These are phyloP conservation scores for Squalus acanthias DNA, from an alignment of 2,797 vertebrate species.

Conservation along the genomic window DNA sequence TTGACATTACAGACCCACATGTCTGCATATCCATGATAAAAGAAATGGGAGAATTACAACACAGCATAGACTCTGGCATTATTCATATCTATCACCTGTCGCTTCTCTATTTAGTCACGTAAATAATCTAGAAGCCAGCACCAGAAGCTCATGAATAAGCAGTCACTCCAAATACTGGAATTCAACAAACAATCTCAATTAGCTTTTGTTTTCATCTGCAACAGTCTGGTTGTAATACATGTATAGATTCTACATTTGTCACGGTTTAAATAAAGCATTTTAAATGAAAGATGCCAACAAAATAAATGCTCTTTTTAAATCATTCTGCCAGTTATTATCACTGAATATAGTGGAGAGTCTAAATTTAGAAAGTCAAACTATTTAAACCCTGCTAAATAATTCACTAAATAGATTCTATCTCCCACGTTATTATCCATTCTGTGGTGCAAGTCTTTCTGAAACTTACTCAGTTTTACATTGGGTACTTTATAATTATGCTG, in stretches of 20 bases:
- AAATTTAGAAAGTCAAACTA: not conserved
- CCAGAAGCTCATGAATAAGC: slow-evolving; percentile 37
- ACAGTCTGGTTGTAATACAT: not conserved
- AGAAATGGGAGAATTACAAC: slow-evolving; percentile 44
- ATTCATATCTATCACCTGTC: slow-evolving; percentile 46
- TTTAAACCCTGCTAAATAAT: not conserved
- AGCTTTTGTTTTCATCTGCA: slow-evolving; percentile 40
- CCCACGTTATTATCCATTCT: not conserved
- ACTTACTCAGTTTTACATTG: not conserved
- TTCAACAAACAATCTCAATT: slow-evolving; percentile 46
- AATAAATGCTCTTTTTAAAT: not conserved
- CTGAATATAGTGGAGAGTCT: not conserved
- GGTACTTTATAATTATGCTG: not conserved
- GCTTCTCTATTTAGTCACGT: slow-evolving; percentile 41
- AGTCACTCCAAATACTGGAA: slow-evolving; percentile 47
- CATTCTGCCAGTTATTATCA: not conserved
- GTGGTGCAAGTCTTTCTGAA: not conserved
- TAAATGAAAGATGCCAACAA: not conserved
- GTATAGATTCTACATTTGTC: not conserved
- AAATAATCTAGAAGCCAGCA: slow-evolving; percentile 36
- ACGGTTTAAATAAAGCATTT: not conserved
- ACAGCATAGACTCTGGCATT: slow-evolving; percentile 45
- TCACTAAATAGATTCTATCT: not conserved
- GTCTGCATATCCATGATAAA: slow-evolving; percentile 45
- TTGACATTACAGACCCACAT: slow-evolving; percentile 55